phyloP scores from a whole-genome alignment of 2,888 invertebrate species.

The Epirrita christyi region DNA sequence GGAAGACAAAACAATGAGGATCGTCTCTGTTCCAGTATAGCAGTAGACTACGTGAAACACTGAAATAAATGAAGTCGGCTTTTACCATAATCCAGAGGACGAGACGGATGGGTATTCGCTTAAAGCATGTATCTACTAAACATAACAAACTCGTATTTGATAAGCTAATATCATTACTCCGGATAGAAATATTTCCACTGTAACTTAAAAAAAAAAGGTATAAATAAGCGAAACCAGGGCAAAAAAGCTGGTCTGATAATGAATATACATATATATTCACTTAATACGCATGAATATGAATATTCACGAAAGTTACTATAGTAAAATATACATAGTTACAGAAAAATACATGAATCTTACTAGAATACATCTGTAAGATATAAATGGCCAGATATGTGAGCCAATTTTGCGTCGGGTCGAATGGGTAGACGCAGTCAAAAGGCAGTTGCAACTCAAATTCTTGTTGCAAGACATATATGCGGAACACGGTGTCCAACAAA shows the following conservation, averaged over 20 bases:
- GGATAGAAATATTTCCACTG: no score
- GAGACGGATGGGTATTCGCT: no score
- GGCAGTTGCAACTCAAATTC: conserved; percentile 51
- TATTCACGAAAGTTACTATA: no score
- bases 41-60: conserved; percentile 50
- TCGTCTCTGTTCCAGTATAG: conserved; percentile 56
- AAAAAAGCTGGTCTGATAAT: no score
- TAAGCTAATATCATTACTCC: no score
- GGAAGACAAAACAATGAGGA: conserved; percentile 56
- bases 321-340: neutral
- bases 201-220: no score
- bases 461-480: conserved; percentile 49
- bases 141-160: no score
- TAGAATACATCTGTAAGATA: conserved; percentile 53
- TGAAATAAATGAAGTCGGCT: conserved; percentile 40
- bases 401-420: conserved; percentile 54
- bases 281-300: no score
- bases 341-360: conserved; percentile 47
- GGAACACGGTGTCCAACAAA: conserved; percentile 47
- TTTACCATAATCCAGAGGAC: no score
- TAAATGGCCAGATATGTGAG: conserved; percentile 54
- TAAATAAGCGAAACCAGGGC: no score
- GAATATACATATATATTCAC: no score
- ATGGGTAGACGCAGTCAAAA: conserved; percentile 56
- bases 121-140: no score